phyloP scores from a whole-genome alignment of 2,888 invertebrate genomes.

The Nephrocerus scutellatus region DNA sequence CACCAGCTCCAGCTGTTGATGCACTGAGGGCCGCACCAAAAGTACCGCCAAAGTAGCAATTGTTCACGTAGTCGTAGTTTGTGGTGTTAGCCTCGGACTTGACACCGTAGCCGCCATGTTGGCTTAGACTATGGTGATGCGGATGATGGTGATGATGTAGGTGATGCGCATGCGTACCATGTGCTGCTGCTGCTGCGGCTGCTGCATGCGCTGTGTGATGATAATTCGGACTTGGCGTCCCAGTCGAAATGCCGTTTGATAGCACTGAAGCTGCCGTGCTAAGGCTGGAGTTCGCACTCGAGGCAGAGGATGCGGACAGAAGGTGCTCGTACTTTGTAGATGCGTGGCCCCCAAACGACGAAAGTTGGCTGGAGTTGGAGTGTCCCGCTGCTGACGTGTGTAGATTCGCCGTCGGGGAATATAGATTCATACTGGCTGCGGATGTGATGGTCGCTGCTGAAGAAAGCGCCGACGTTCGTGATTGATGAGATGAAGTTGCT shows the following conservation, averaged over 20 bases:
- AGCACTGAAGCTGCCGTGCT: constrained; percentile 18
- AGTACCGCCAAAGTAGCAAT: constrained; percentile 46
- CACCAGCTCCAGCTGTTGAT: constrained; percentile 33
- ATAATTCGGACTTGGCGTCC: constrained; percentile 41
- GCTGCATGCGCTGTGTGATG: constrained; percentile 30
- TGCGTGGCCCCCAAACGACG: too few relatives aligned
- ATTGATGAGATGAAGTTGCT: constrained; percentile 24
- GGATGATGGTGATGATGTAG: constrained; percentile 34
- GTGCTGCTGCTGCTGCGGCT: constrained; percentile 21
- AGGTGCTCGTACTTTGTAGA: constrained; percentile 35
- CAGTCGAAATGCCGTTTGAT: constrained; percentile 29
- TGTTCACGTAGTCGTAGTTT: constrained; percentile 47
- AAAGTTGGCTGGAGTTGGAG: too few relatives aligned
- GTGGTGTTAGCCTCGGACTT: constrained; percentile 45
- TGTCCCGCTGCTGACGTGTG: too few relatives aligned
- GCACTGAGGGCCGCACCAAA: constrained; percentile 37
- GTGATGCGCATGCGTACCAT: constrained; percentile 32
- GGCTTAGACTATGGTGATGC: constrained; percentile 20
- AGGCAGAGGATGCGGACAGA: constrained; percentile 24
- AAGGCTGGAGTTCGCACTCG: constrained; percentile 23
- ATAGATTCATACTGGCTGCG: constrained; percentile 30
- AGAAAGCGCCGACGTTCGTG: constrained; percentile 9
- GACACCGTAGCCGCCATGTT: constrained; percentile 25
- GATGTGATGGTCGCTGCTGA: constrained; percentile 2
- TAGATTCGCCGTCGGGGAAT: constrained; percentile 30